Evolutionary conservation across 2,888 invertebrate species (phyloP), one percentile per base, ranked within the genome.

Genomic region (Nephrotoma flavescens): DNA sequence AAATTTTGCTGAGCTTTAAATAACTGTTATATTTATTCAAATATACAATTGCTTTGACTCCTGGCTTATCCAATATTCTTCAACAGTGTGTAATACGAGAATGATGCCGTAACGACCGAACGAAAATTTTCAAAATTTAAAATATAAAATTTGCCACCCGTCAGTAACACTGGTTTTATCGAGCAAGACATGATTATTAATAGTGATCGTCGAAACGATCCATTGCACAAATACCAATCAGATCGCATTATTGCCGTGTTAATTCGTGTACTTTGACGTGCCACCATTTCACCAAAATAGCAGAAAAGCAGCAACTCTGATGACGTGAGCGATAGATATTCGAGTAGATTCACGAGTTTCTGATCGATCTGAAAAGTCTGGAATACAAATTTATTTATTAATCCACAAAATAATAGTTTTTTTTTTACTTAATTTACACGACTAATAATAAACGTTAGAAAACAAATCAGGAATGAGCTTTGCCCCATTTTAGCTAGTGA

Each of bases 221-320:
- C 87, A 84, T 87, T 57, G 88, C 90, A 89, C 41, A 90, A 86
- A 57, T 90, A 88, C 90, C 91, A 91, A 41, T 90, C 89, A 87
- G 89, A 89, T 4, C 91, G 88, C 87, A 89, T 88, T 0, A 90
- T 86, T 6, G 91, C 90, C 12, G 90, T 90, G 0, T 89, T 90
- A 83, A 90, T 89, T 0, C 90, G 89, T 41, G 89, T 88, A 86
- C 91, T 91, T 86, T 87, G 87, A 19, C 83, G 41, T 47, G 86
- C 84, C n/a, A 91, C 86, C 3, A 89, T 86, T 44, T 91, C 90
- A 6, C 90, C 89, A 42, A 89, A 90, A 87, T 90, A 91, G 52
- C 90, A 90, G 84, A 90, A 91, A 15, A 90, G 89, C 6, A 91
- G 89, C n/a, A 91, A 87, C 86, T 91, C 91, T 44, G 88, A 89